Conservation (phyloP, 2,797 vertebrate genomes). For the Sebastes jordani region DNA sequence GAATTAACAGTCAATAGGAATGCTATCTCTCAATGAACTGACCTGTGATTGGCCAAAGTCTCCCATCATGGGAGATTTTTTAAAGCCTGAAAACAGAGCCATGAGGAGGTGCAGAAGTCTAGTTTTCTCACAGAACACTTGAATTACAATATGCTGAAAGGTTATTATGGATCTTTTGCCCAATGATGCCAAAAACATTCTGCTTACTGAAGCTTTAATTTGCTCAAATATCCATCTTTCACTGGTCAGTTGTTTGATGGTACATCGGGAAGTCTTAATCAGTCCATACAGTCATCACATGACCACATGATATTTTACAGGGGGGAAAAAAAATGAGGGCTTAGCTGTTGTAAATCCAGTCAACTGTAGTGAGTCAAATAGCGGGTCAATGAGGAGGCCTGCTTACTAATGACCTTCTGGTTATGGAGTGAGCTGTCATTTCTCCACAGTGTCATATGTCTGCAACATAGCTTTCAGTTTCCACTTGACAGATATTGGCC, state of each 20-base stretch:
- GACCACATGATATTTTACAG: not conserved
- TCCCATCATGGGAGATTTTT: no score
- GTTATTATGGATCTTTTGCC: no score
- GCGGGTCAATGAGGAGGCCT: not conserved
- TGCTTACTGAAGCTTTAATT: no score
- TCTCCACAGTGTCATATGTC: not conserved
- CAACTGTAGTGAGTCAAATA: not conserved
- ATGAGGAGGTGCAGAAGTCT: no score
- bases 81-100: no score
- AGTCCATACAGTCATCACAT: not conserved
- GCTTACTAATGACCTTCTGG: not conserved
- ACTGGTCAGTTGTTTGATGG: not conserved
- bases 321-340: not conserved
- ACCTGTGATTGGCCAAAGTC: no score
- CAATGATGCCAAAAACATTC: no score
- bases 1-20: no score
- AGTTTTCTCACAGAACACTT: no score
- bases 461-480: not conserved
- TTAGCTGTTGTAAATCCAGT: not conserved
- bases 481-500: not conserved
- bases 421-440: not conserved
- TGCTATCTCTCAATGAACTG: no score
- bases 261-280: not conserved
- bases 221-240: not conserved
- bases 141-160: no score